A percentile compares a stretch with the other conserved stretches of the same genome.
Conservation (phyloP, 2,888 invertebrate species). For the Nomada fucata region DNA sequence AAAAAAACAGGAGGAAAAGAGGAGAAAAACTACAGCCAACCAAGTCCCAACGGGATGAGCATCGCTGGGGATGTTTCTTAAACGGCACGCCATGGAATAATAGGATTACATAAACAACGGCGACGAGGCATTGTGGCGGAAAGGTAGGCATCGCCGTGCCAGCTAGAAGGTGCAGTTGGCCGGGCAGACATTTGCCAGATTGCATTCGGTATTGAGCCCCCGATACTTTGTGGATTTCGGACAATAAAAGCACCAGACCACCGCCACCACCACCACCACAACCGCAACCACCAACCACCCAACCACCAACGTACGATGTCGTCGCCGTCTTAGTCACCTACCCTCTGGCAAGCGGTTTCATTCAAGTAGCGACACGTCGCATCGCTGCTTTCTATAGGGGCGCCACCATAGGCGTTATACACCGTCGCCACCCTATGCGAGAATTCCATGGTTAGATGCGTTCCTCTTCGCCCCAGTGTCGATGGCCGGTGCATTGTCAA, state of each 20-base stretch:
- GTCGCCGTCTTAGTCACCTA: constrained; percentile 59
- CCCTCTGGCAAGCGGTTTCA: constrained; percentile 61
- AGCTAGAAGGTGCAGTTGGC: constrained; percentile 64
- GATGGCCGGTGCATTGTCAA: constrained; percentile 83
- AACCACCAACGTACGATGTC: constrained; percentile 53
- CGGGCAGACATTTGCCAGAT: constrained; percentile 78
- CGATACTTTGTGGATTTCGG: constrained; percentile 81
- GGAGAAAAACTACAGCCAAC: too few relatives aligned
- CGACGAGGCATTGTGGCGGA: constrained; percentile 82
- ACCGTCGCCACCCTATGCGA: constrained; percentile 52
- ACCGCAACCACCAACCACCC: constrained; percentile 53
- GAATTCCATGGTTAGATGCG: constrained; percentile 69
- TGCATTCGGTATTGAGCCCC: constrained; percentile 70
- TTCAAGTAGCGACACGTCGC: constrained; percentile 65
- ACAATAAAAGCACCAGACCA: constrained; percentile 72
- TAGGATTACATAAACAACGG: constrained; percentile 84
- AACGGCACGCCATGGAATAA: constrained; percentile 82
- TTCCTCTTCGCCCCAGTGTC: constrained; percentile 57
- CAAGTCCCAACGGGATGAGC: constrained; percentile 71
- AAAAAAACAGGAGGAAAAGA: too few relatives aligned
- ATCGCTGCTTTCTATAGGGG: constrained; percentile 62
- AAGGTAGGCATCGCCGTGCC: constrained; percentile 35
- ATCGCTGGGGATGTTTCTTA: constrained; percentile 80
- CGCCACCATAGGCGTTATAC: constrained; percentile 40
- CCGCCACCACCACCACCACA: constrained; percentile 39